Conservation (phyloP, 2,888 invertebrate species). For the Lamproptera curius region DNA sequence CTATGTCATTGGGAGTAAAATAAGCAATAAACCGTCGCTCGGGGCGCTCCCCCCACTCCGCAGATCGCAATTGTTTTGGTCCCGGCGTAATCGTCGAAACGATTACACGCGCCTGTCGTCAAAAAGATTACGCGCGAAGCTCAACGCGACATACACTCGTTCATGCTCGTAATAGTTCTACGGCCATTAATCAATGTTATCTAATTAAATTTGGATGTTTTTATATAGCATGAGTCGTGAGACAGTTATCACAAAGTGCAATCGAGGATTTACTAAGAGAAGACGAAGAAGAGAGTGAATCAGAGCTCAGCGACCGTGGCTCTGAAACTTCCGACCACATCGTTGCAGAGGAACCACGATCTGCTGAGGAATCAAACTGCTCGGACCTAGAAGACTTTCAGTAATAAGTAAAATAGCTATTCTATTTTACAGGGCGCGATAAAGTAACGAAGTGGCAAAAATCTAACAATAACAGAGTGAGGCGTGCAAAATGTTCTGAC, state of each 20-base stretch:
- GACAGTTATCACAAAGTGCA: conserved; percentile 22
- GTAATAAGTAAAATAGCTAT: conserved; percentile 23
- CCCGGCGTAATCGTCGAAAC: conserved; percentile 24
- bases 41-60: neutral
- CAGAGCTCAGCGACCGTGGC: conserved; percentile 27
- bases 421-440: conserved; percentile 26
- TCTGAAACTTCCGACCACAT: conserved; percentile 27
- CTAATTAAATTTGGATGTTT: too few relatives aligned
- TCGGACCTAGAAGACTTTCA: conserved; percentile 27
- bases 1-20: too few relatives aligned
- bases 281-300: conserved; percentile 29
- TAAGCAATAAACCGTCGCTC: neutral
- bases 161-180: too few relatives aligned
- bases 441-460: conserved; percentile 30
- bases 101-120: conserved; percentile 26
- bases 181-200: too few relatives aligned
- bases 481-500: conserved; percentile 29
- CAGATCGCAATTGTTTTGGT: too few relatives aligned
- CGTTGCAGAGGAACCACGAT: conserved; percentile 23
- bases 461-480: conserved; percentile 28
- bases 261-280: conserved; percentile 24
- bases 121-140: too few relatives aligned
- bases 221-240: too few relatives aligned
- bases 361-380: conserved; percentile 26
- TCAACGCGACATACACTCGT: too few relatives aligned